Base-by-base conservation (phyloP, 2,113 vertebrate species). In the Bos javanicus region DNA sequence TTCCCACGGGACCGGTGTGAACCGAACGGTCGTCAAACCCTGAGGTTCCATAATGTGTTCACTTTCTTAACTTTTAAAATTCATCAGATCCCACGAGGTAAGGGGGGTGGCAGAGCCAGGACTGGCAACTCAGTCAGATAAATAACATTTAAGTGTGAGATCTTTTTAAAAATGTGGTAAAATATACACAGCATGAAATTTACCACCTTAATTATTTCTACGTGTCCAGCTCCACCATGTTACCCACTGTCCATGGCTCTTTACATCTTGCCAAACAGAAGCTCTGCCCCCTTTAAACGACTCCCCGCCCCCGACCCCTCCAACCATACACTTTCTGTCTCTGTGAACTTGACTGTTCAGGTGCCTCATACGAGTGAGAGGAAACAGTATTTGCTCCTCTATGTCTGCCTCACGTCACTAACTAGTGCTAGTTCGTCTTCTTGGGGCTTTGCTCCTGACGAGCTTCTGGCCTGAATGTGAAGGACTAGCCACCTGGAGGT, bases 261-360 rank as follows among this genome's bases (percentile, higher is more conserved):
- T 26, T 36, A 25, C 19, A 30, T 86, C 14, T 9, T 56, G 78
- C 78, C 43, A 56, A 39, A 57, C 8, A 17, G 85, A 90, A 84
- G 50, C 78, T 50, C 64, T n/a, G 46, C 17, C 30, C 54, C 23
- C 2, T 21, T 17, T 12, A 48, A 54, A 30, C 8, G 43, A 5
- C 21, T 11, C 43, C 12, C 17, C 3, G 0, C 6, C 7, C 15
- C 5, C 2, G 1, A 4, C 16, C 4, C 6, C 50, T 7, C 36
- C 13, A 48, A 6, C 21, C 50, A 6, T 13, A 36, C 54, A 17
- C 86, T 52, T 43, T 26, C 52, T 5, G 62, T 15, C 26, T 76
- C 62, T 21, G 7, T 57, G 43, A 52, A 52, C 25, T 5, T 33
- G 46, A 52, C n/a, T 28, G 1, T 48, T 91, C 30, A 33, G 88